Conservation (phyloP, 37 sponge, comb jelly and placozoan species). For the Crambe crambe region DNA sequence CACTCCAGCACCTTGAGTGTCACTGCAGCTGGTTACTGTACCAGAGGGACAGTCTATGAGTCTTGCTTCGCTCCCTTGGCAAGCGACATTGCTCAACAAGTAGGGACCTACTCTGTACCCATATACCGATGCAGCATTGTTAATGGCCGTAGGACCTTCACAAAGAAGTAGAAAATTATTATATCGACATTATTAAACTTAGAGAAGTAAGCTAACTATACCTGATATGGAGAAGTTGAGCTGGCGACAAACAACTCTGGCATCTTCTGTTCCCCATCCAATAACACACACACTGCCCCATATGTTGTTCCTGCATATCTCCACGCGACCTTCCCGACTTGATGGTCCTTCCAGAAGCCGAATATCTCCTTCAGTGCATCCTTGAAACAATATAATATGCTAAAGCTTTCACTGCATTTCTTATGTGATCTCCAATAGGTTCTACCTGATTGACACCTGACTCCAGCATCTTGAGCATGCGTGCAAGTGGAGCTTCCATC, state of each 20-base stretch:
- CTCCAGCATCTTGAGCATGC: slow-evolving; percentile 21
- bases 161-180: too few species aligned
- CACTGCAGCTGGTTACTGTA: background rate
- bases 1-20: background rate
- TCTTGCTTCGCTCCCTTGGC: slow-evolving; percentile 16
- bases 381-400: background rate
- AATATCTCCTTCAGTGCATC: slow-evolving; percentile 8
- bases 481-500: background rate
- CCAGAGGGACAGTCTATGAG: slow-evolving; percentile 14
- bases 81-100: background rate
- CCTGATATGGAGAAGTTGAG: background rate
- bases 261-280: background rate
- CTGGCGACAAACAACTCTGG: background rate
- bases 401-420: background rate
- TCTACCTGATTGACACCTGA: slow-evolving; percentile 32
- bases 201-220: background rate
- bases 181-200: too few species aligned
- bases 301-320: background rate
- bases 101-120: background rate
- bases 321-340: background rate
- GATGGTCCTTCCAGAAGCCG: background rate
- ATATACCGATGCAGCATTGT: background rate
- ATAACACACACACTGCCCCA: background rate
- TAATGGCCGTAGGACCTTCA: background rate
- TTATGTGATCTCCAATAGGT: too few species aligned